These are phyloP conservation scores for Xiphorhynchus erythropygius DNA, from an alignment of 2,797 vertebrate genomes.

Conservation along the genomic window DNA sequence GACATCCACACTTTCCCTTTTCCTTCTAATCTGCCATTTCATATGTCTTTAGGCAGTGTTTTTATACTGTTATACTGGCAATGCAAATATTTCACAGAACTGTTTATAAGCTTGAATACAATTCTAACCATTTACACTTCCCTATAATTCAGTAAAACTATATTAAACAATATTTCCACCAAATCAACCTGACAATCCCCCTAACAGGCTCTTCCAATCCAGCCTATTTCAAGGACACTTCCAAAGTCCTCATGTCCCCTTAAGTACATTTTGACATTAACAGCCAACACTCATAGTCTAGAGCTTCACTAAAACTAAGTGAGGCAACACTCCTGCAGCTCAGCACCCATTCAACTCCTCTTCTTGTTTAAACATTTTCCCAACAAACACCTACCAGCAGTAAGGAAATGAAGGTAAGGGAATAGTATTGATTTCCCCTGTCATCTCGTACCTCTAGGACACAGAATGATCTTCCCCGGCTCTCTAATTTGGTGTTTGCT, in stretches of 20 bases:
- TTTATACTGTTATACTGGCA: background rate
- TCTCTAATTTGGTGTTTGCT: background rate
- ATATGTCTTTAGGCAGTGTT: background rate
- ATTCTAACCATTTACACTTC: background rate
- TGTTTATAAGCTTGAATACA: background rate
- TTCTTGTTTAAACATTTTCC: background rate
- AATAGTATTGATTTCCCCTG: background rate
- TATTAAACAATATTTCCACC: background rate
- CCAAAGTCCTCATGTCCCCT: accelerated
- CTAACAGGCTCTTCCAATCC: background rate
- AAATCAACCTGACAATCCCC: background rate
- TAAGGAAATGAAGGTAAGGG: background rate
- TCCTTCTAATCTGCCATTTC: background rate
- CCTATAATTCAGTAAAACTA: background rate
- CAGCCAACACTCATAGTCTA: background rate
- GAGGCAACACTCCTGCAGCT: background rate
- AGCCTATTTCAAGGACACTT: background rate
- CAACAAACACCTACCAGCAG: background rate
- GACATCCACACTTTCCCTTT: background rate
- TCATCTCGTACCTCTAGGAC: background rate
- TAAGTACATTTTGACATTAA: background rate
- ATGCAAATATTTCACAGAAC: background rate
- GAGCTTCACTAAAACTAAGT: background rate
- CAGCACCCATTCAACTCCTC: background rate
- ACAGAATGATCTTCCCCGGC: background rate